Evolutionary conservation across 2,797 vertebrate genomes (phyloP).

Genomic region (Chromis chromis): DNA sequence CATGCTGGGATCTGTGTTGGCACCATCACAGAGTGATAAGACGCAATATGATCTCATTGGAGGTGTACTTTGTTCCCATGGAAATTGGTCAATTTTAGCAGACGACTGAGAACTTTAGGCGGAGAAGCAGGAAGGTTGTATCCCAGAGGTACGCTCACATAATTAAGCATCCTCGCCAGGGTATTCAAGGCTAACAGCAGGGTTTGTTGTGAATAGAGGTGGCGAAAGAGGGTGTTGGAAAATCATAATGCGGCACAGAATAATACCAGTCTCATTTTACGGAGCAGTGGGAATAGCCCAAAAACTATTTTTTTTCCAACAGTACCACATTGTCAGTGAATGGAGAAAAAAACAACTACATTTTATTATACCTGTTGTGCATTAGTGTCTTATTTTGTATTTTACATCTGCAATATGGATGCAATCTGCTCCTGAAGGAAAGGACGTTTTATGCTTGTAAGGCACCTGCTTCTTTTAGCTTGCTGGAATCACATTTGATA

Average conservation of each 20-base stretch:
- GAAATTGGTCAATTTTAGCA: conserved; percentile 89
- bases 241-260: conserved; percentile 81
- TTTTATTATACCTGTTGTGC: conserved; percentile 49
- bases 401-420: conserved; percentile 14
- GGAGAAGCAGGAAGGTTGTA: conserved; percentile 82
- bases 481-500: neutral
- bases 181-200: conserved; percentile 87
- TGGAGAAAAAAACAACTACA: conserved; percentile 8
- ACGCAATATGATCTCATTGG: conserved; percentile 91
- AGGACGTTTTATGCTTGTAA: neutral
- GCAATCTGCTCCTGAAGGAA: neutral
- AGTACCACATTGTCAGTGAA: conserved; percentile 41
- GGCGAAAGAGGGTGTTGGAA: conserved; percentile 81
- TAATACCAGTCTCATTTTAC: conserved; percentile 74
- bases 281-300: conserved; percentile 58
- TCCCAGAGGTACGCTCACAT: conserved; percentile 86
- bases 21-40: conserved; percentile 93
- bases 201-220: conserved; percentile 86
- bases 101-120: conserved; percentile 83
- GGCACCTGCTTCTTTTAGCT: neutral
- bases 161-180: conserved; percentile 87
- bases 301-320: conserved; percentile 45
- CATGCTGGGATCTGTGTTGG: conserved; percentile 92
- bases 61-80: conserved; percentile 90
- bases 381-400: conserved; percentile 27